Percentiles rank a stretch among this genome's conserved stretches.
Conservation (phyloP, 2,888 invertebrate genomes). For the Diarsia dahlii region DNA sequence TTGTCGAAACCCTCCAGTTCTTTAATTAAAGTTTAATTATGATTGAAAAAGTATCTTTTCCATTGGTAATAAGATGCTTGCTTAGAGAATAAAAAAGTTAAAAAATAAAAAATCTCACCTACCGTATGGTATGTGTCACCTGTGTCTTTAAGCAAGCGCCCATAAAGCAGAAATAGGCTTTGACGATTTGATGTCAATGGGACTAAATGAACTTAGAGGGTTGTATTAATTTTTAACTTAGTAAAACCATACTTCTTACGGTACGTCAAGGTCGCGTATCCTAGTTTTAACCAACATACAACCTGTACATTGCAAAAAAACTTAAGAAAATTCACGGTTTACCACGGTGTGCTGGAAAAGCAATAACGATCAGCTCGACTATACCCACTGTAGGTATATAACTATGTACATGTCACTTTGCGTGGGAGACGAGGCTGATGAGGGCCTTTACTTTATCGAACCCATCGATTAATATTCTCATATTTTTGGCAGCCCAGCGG, state of each 20-base stretch:
- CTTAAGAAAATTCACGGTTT: no score
- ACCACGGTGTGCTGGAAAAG: neutral
- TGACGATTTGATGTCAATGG: neutral
- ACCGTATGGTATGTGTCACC: no score
- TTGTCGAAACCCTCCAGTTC: neutral
- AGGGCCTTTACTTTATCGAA: no score
- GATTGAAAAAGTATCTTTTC: neutral
- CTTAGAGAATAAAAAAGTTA: neutral
- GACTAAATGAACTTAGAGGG: no score
- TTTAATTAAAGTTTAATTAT: neutral
- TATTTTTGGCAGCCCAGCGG: no score
- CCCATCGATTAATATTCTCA: neutral
- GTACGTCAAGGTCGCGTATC: no score
- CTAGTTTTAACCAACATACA: no score
- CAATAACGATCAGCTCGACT: neutral
- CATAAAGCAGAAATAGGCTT: neutral
- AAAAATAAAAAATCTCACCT: no score
- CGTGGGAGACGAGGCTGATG: neutral
- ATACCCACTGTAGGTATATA: no score
- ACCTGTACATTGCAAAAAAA: no score
- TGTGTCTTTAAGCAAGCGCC: neutral
- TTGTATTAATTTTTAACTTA: no score
- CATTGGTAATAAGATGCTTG: neutral
- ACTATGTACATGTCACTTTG: neutral
- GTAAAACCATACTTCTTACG: no score